Evolutionary conservation across 2,797 vertebrate genomes (phyloP).

Genomic region (Vultur gryphus): DNA sequence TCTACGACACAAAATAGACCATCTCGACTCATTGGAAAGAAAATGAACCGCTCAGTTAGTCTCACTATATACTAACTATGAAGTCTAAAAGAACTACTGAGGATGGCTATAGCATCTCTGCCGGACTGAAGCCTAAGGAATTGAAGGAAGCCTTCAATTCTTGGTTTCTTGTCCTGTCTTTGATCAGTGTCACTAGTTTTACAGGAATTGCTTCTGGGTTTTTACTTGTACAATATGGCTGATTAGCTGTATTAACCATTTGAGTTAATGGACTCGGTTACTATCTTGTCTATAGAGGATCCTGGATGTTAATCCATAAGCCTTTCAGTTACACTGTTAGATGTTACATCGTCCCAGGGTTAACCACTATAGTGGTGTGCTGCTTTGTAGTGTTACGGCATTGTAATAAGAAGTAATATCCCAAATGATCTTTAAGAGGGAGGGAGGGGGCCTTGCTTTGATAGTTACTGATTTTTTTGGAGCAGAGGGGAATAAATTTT

Average conservation of each 20-base stretch:
- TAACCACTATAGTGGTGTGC: slow-evolving; percentile 77
- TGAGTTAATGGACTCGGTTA: slow-evolving; percentile 39
- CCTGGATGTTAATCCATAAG: slow-evolving; percentile 27
- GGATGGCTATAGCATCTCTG: slow-evolving; percentile 34
- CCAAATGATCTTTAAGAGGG: slow-evolving; percentile 49
- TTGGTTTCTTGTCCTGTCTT: background rate
- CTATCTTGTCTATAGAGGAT: slow-evolving; percentile 31
- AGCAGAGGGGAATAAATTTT: slow-evolving; percentile 55
- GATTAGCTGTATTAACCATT: slow-evolving; percentile 45
- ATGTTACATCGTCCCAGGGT: slow-evolving; percentile 65
- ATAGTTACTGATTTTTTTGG: slow-evolving; percentile 60
- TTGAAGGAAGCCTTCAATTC: slow-evolving; percentile 2
- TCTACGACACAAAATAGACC: slow-evolving; percentile 87
- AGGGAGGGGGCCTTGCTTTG: slow-evolving; percentile 64
- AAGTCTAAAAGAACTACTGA: background rate
- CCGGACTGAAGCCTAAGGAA: background rate
- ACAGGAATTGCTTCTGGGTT: slow-evolving; percentile 50
- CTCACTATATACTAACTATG: slow-evolving; percentile 90
- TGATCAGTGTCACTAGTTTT: slow-evolving; percentile 45
- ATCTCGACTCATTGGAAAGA: slow-evolving; percentile 92
- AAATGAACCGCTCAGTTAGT: slow-evolving; percentile 95
- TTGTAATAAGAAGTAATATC: slow-evolving; percentile 64
- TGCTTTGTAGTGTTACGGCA: slow-evolving; percentile 69
- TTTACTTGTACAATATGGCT: slow-evolving; percentile 46
- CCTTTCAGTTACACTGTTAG: slow-evolving; percentile 67